A percentile compares a stretch with the other conserved stretches of the same genome.
Conservation (phyloP, 1,140 invertebrate species). For the Druon quercuslanigerum region DNA sequence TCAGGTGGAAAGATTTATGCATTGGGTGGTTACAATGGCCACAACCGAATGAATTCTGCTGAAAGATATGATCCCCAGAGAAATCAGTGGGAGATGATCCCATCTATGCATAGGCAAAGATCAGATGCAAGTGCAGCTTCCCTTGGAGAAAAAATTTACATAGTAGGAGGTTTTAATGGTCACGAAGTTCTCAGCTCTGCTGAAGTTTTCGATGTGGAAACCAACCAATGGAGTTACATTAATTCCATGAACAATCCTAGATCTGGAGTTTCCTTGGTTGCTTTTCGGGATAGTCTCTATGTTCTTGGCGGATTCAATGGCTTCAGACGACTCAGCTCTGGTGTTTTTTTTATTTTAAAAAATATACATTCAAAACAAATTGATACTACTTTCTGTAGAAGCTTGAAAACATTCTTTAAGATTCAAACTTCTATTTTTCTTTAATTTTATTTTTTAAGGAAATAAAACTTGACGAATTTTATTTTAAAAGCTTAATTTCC, state of each 20-base stretch:
- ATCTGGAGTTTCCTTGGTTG: slow-evolving; percentile 86
- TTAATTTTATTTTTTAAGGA: too few relatives aligned
- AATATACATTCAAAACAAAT: too few relatives aligned
- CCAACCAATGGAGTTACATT: slow-evolving; percentile 84
- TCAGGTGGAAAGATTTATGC: slow-evolving; percentile 86
- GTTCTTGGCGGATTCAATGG: slow-evolving; percentile 87
- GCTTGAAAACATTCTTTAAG: too few relatives aligned
- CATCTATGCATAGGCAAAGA: slow-evolving; percentile 86
- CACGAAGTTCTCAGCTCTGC: slow-evolving; percentile 80
- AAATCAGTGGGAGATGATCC: slow-evolving; percentile 89
- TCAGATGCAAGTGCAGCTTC: slow-evolving; percentile 83
- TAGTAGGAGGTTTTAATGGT: slow-evolving; percentile 87
- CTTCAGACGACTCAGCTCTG: slow-evolving; percentile 75
- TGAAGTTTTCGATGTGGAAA: slow-evolving; percentile 80
- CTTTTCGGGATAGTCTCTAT: slow-evolving; percentile 82
- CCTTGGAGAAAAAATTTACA: slow-evolving; percentile 77
- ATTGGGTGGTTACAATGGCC: slow-evolving; percentile 92
- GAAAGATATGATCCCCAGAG: slow-evolving; percentile 83
- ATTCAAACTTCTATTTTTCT: too few relatives aligned
- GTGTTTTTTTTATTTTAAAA: slow-evolving; percentile 46
- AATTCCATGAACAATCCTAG: slow-evolving; percentile 85
- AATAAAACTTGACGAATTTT: background rate
- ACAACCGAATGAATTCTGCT: slow-evolving; percentile 84
- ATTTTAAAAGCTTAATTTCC: background rate
- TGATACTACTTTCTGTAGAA: too few relatives aligned